Base-by-base conservation (phyloP, 2,888 invertebrate genomes). In the Drosophila mercatorum region DNA sequence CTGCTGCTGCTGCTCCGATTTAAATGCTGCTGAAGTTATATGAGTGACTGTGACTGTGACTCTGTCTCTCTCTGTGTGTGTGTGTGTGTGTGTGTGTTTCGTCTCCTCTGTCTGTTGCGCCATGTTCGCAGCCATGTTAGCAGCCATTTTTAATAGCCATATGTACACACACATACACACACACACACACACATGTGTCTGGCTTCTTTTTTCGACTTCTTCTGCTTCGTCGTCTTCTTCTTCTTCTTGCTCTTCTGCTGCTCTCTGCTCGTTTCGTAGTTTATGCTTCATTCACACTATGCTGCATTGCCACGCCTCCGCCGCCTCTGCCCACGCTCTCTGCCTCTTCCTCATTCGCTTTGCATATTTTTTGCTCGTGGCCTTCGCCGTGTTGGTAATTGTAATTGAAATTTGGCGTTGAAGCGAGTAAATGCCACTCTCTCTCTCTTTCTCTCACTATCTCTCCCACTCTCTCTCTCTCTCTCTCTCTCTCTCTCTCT, bases 401-500 rank as follows among this genome's bases (percentile, higher is more conserved):
- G 85, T 88, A 91, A 91, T 91, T 89, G 88, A 91, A 89, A 90
- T 89, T 91, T 79, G 88, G 90, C 82, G 91, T 88, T 88, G 88
- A 88, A 86, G 89, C 90, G 83, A 84, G 71, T 90, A 91, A 90
- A 83, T 77, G 68, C 67, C 31, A 58, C 53, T 36, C 55, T 70
- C 62, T 34, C 31, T 34, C 31, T 6, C 31, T 34, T 68, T 17
- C 17, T 55, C 26, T 55, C 55, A 51, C 63, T 34, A 6, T 1
- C 31, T 34, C 31, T 7, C 70, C n/a, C 17, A 49, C 58, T 14
- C 53, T 36, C 46, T 8, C 63, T 47, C 31, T 14, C 43, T 61
- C 53, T 36, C 53, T 36, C 55, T 70, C 62, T 34, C 31, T 34
- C 31, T 6, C 31, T 34, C 58, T 14, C 53, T 36, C 46, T 8